Evolutionary conservation across 2,888 invertebrate genomes (phyloP).

Genomic region (Caenorhabditis sp.): DNA sequence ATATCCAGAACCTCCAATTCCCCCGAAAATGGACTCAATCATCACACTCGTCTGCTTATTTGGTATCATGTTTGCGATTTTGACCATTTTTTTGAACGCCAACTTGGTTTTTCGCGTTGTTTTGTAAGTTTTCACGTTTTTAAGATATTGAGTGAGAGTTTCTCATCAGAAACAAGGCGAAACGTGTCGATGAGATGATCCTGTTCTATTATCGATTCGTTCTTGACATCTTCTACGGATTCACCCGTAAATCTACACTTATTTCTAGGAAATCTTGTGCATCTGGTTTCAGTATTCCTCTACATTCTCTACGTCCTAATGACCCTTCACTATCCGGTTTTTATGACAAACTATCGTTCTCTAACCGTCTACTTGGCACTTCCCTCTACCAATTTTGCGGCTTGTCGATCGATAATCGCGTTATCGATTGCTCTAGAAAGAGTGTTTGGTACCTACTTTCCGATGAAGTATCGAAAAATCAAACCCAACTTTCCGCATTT

Average conservation of each 20-base stretch:
- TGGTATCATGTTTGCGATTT: conserved; percentile 30
- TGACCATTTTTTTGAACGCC: conserved; percentile 21
- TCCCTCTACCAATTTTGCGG: conserved; percentile 11
- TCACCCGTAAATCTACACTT: neutral
- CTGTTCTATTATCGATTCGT: conserved; percentile 10
- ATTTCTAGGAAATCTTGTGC: neutral
- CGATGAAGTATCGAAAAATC: neutral
- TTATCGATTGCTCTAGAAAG: conserved; percentile 4
- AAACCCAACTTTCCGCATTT: neutral
- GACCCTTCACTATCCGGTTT: neutral
- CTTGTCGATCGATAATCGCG: conserved; percentile 5
- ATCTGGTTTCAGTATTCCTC: conserved; percentile 4
- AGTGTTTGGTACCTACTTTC: conserved; percentile 5
- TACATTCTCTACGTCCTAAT: neutral
- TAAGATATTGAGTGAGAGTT: neutral
- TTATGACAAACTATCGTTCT: neutral
- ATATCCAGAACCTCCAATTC: too few species aligned
- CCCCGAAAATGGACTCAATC: conserved; percentile 15
- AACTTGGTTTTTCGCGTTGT: conserved; percentile 25
- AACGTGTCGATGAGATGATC: conserved; percentile 7
- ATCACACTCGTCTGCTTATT: conserved; percentile 17
- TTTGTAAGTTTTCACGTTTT: conserved; percentile 11
- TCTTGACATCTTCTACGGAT: neutral
- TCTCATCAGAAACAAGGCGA: conserved; percentile 12
- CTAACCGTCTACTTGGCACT: conserved; percentile 10